phyloP scores from a whole-genome alignment of 2,113 vertebrate species.

The Anoura caudifer region DNA sequence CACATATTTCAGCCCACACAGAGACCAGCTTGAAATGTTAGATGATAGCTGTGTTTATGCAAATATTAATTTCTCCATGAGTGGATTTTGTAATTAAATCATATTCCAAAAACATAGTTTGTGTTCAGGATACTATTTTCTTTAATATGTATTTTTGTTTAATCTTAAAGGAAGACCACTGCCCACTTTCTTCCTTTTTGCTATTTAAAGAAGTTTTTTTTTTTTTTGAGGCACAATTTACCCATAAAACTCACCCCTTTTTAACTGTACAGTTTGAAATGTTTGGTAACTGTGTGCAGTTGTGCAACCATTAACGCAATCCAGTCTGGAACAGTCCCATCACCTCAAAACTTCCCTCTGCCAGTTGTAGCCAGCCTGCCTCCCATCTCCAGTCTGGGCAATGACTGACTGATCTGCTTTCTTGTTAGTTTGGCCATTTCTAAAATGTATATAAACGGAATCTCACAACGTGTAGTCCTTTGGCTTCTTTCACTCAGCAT shows the following conservation, averaged over 20 bases:
- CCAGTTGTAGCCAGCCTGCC: no score
- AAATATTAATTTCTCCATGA: constrained; percentile 34
- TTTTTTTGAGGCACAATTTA: not conserved
- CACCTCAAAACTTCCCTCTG: not conserved
- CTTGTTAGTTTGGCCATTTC: not conserved
- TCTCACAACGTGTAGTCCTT: not conserved
- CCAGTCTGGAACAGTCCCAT: not conserved
- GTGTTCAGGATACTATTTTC: not conserved
- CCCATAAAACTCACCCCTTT: not conserved
- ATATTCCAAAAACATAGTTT: not conserved
- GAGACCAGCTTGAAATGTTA: constrained; percentile 63
- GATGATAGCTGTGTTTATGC: not conserved
- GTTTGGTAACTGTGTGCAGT: not conserved
- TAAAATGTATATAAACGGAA: not conserved
- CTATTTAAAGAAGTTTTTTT: not conserved
- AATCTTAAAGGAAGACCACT: not conserved
- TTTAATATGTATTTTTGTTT: not conserved
- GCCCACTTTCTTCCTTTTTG: not conserved
- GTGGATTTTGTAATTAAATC: not conserved
- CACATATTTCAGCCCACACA: constrained; percentile 59
- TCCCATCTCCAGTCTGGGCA: not conserved
- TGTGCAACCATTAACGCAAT: not conserved
- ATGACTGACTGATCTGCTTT: not conserved
- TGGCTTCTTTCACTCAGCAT: not conserved
- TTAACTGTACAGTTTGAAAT: not conserved